Percentiles rank a stretch among this genome's conserved stretches.
These are phyloP conservation scores for Aplocera efformata DNA, from an alignment of 2,888 invertebrate genomes.

Conservation along the genomic window DNA sequence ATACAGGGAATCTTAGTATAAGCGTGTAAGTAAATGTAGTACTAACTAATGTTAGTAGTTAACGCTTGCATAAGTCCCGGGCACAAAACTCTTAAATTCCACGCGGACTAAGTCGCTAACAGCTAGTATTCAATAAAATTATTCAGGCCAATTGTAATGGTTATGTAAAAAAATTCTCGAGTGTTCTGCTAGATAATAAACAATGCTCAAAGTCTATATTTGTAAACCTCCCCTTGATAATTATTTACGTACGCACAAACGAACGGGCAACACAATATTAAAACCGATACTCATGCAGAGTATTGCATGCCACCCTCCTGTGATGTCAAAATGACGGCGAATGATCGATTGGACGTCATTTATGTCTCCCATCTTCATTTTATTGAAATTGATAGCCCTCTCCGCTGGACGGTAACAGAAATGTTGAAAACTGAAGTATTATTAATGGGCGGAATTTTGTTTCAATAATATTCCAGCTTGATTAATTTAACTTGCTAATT, in stretches of 20 bases:
- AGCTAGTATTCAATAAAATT: too few relatives aligned
- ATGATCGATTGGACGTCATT: slow-evolving; percentile 56
- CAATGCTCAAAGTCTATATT: slow-evolving; percentile 14
- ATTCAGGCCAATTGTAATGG: too few relatives aligned
- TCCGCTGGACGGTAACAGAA: slow-evolving; percentile 31
- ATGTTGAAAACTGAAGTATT: slow-evolving; percentile 34
- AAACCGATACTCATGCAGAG: slow-evolving; percentile 25
- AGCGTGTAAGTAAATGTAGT: too few relatives aligned
- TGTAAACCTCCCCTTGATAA: slow-evolving; percentile 15
- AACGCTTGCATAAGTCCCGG: too few relatives aligned
- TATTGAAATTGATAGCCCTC: slow-evolving; percentile 67
- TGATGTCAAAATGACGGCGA: slow-evolving; percentile 47
- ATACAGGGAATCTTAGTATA: too few relatives aligned
- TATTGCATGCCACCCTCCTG: slow-evolving; percentile 28
- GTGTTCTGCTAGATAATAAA: neutral
- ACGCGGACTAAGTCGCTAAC: too few relatives aligned
- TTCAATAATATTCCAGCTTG: slow-evolving; percentile 14
- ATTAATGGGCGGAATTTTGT: slow-evolving; percentile 31
- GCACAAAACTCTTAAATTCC: too few relatives aligned
- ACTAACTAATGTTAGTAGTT: too few relatives aligned
- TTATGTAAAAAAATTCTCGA: too few relatives aligned
- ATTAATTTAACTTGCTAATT: slow-evolving; percentile 6
- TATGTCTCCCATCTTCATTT: slow-evolving; percentile 60
- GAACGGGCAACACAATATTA: slow-evolving; percentile 28
- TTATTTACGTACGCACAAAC: slow-evolving; percentile 17